Evolutionary conservation across 2,797 vertebrate species (phyloP).

Genomic region (Myotis planiceps): DNA sequence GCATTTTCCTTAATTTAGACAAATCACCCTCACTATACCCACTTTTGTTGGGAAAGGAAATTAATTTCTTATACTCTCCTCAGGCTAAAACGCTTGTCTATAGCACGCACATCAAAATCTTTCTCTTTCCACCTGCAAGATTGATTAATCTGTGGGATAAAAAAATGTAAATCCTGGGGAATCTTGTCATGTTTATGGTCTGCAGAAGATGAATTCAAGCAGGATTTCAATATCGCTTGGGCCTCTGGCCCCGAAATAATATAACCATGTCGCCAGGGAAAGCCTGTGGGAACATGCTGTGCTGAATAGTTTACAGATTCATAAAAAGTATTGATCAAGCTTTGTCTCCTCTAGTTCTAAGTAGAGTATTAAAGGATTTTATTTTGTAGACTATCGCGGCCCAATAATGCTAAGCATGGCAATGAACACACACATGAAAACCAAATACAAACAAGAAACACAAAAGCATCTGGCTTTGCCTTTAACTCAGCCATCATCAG

Average conservation of each 20-base stretch:
- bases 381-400: conserved; percentile 60
- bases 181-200: conserved; percentile 76
- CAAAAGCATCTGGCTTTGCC: conserved; percentile 51
- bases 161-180: conserved; percentile 76
- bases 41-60: conserved; percentile 70
- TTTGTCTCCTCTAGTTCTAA: conserved; percentile 73
- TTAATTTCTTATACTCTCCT: conserved; percentile 73
- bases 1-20: conserved; percentile 54
- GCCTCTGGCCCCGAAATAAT: conserved; percentile 77
- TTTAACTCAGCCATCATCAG: conserved; percentile 65
- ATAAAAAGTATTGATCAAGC: conserved; percentile 75
- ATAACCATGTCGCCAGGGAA: conserved; percentile 66
- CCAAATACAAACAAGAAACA: conserved; percentile 58
- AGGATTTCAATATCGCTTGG: conserved; percentile 76
- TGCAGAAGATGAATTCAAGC: conserved; percentile 79
- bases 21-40: conserved; percentile 52
- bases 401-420: conserved; percentile 32
- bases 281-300: conserved; percentile 55
- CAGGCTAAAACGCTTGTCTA: conserved; percentile 63
- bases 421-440: conserved; percentile 70
- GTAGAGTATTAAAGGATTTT: conserved; percentile 76
- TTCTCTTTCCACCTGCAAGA: conserved; percentile 75
- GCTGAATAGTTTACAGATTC: conserved; percentile 74
- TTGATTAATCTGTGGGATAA: conserved; percentile 79
- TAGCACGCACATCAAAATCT: conserved; percentile 23